phyloP scores from a whole-genome alignment of 2,888 invertebrate genomes.

The Sarcophaga variegata region DNA sequence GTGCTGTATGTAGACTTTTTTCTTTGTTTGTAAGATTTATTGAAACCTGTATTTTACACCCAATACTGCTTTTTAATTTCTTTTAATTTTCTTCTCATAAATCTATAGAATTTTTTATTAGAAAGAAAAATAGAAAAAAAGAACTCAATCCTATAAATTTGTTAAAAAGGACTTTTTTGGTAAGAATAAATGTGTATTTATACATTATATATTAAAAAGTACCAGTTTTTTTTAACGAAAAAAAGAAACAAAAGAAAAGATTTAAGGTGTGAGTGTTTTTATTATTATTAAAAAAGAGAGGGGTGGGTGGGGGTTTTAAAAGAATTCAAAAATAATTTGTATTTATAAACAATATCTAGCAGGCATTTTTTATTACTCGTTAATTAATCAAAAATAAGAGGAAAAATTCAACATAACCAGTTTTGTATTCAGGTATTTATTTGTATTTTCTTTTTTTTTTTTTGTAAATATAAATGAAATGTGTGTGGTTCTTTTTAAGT shows the following conservation, averaged over 20 bases:
- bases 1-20: no score
- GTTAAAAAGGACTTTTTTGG: not conserved
- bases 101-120: not conserved
- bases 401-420: slow-evolving; percentile 38
- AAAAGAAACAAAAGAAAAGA: slow-evolving; percentile 23
- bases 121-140: not conserved
- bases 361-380: slow-evolving; percentile 57
- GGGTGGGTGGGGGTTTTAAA: not conserved
- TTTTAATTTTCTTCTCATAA: no score
- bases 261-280: slow-evolving; percentile 42
- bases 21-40: no score
- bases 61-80: no score
- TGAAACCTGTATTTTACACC: no score
- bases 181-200: slow-evolving; percentile 33
- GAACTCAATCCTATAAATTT: not conserved
- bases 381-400: slow-evolving; percentile 14
- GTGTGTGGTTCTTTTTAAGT: not conserved
- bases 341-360: slow-evolving; percentile 63
- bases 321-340: slow-evolving; percentile 44
- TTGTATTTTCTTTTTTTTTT: not conserved
- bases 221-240: slow-evolving; percentile 36
- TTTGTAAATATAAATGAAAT: not conserved
- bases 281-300: slow-evolving; percentile 39
- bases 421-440: not conserved
- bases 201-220: slow-evolving; percentile 26